Percentiles rank a stretch among this genome's conserved stretches.
These are phyloP conservation scores for Crossaster papposus DNA, from an alignment of 53 echinoderm and acorn worm species.

Conservation along the genomic window DNA sequence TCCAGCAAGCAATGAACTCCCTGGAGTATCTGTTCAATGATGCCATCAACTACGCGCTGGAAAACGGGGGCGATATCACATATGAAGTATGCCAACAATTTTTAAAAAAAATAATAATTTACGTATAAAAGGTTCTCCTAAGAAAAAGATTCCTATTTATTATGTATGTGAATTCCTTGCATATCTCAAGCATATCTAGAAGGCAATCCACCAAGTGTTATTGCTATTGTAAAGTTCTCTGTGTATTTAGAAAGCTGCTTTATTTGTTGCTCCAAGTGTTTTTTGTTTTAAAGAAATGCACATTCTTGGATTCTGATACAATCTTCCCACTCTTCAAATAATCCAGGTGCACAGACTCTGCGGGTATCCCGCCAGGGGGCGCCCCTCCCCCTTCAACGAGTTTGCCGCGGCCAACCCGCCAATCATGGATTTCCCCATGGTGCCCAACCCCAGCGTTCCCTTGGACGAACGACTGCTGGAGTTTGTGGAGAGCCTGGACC, in stretches of 20 bases:
- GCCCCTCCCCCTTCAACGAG: slow-evolving; percentile 83
- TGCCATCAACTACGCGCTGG: slow-evolving; percentile 75
- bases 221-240: no score
- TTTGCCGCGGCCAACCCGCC: slow-evolving; percentile 82
- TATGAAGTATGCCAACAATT: slow-evolving; percentile 60
- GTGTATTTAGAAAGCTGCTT: no score
- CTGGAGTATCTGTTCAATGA: slow-evolving; percentile 75
- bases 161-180: no score
- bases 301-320: no score
- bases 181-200: no score
- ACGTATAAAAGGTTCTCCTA: not conserved
- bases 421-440: slow-evolving; percentile 80
- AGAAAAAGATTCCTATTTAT: not conserved
- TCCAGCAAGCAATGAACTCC: slow-evolving; percentile 81
- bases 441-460: slow-evolving; percentile 82
- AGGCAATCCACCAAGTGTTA: no score
- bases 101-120: no score
- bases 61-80: slow-evolving; percentile 71
- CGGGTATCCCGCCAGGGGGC: slow-evolving; percentile 64
- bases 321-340: not conserved
- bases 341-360: slow-evolving; percentile 75
- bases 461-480: slow-evolving; percentile 80
- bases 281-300: no score
- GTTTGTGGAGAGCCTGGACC: slow-evolving; percentile 83
- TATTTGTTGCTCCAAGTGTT: no score